phyloP scores from a whole-genome alignment of 1,140 invertebrate genomes.

The Andrena cerasifolii region DNA sequence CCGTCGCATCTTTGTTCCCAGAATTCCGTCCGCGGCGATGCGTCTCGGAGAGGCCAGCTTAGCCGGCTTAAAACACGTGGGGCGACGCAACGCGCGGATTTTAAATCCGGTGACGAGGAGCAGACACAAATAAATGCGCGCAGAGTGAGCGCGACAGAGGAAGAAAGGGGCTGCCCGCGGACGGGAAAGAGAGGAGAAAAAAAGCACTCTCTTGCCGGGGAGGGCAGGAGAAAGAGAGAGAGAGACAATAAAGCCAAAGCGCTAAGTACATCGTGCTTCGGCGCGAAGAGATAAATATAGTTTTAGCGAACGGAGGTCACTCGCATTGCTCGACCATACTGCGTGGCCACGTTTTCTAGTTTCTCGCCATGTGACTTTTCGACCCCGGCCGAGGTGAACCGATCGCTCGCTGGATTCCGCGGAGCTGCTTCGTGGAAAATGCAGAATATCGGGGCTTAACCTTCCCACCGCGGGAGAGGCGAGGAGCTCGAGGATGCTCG shows the following conservation, averaged over 20 bases:
- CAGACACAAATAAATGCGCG: slow-evolving; percentile 71
- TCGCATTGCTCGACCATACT: slow-evolving; percentile 73
- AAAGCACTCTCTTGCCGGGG: slow-evolving; percentile 53
- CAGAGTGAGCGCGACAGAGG: slow-evolving; percentile 41
- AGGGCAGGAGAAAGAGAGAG: slow-evolving; percentile 40
- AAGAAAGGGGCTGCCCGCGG: slow-evolving; percentile 43
- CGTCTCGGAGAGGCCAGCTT: too few species aligned
- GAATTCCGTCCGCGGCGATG: not conserved
- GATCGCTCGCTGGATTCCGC: too few species aligned
- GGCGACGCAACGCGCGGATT: slow-evolving; percentile 55
- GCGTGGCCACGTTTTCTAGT: slow-evolving; percentile 67
- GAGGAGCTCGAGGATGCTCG: too few species aligned
- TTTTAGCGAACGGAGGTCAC: slow-evolving; percentile 78
- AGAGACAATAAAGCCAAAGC: slow-evolving; percentile 75
- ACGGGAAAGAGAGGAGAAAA: slow-evolving; percentile 65
- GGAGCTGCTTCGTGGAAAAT: too few species aligned
- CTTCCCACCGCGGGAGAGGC: too few species aligned
- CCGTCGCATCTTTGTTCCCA: slow-evolving; percentile 8
- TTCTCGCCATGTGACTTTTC: slow-evolving; percentile 7
- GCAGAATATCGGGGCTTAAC: too few species aligned
- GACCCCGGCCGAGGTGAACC: too few species aligned
- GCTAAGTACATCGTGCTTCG: slow-evolving; percentile 73
- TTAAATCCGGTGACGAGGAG: slow-evolving; percentile 64
- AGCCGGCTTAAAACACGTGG: slow-evolving; percentile 35
- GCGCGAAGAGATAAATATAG: slow-evolving; percentile 77